Conservation (phyloP, 2,888 invertebrate species). For the Aradus depressus region DNA sequence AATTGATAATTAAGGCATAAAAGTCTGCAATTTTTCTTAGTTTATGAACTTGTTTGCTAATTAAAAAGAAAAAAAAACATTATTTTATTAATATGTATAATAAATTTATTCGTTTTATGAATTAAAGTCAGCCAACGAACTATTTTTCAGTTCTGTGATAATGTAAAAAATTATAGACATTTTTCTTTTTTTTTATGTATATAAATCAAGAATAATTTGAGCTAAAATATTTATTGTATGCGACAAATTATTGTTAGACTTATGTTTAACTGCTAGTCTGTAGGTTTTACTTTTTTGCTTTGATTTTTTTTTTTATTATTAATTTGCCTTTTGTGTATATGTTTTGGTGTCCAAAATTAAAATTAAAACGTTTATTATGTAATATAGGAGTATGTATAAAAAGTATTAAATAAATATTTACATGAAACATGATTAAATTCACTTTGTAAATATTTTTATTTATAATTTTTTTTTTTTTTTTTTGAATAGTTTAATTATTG, state of each 20-base stretch:
- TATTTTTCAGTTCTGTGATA: slow-evolving; percentile 15
- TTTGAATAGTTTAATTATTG: slow-evolving; percentile 5
- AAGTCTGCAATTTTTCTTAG: not conserved
- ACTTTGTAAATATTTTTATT: slow-evolving; percentile 14
- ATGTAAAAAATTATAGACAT: slow-evolving; percentile 5
- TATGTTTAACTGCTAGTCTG: slow-evolving; percentile 13
- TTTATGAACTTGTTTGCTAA: not conserved
- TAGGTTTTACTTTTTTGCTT: slow-evolving; percentile 11
- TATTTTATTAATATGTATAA: not conserved
- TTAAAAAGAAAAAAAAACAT: slow-evolving; percentile 1
- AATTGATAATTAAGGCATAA: not conserved
- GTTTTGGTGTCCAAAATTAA: no score
- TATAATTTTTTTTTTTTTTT: slow-evolving; percentile 8
- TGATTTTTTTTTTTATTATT: slow-evolving; percentile 1
- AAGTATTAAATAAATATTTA: not conserved
- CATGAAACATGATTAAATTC: not conserved
- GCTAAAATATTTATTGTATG: no score
- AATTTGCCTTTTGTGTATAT: no score
- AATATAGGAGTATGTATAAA: no score
- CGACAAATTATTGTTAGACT: slow-evolving; percentile 7
- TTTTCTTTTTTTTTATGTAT: slow-evolving; percentile 6
- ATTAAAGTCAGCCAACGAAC: slow-evolving; percentile 15
- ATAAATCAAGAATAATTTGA: slow-evolving; percentile 3
- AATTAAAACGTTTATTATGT: no score
- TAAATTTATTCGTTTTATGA: slow-evolving; percentile 2